phyloP scores from a whole-genome alignment of 53 echinoderm and acorn worm species.

The Echinometra lucunter region DNA sequence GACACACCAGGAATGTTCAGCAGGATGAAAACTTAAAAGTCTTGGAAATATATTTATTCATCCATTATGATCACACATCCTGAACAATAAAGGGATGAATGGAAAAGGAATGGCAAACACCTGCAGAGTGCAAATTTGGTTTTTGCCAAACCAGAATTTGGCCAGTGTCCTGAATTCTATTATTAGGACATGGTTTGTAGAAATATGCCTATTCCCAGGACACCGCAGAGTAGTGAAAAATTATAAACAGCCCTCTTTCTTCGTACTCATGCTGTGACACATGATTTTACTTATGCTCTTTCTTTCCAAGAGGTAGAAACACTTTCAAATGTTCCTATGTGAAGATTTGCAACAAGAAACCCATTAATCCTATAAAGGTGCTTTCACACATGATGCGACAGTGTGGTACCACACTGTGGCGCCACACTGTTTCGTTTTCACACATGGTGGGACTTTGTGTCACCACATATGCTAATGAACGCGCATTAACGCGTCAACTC shows the following conservation, averaged over 20 bases:
- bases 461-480: no score
- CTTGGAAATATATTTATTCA: conserved; percentile 51
- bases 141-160: conserved; percentile 13
- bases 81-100: background rate
- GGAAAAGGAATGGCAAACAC: conserved; percentile 46
- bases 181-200: conserved; percentile 5
- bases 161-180: background rate
- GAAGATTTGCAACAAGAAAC: background rate
- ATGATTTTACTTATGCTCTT: background rate
- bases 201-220: background rate
- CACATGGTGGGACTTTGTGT: no score
- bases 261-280: conserved; percentile 7
- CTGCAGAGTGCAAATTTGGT: conserved; percentile 42
- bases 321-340: background rate
- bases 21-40: background rate
- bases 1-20: conserved; percentile 12
- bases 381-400: no score
- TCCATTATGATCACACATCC: conserved; percentile 5
- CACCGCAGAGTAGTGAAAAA: background rate
- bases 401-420: no score
- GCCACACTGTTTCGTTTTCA: no score
- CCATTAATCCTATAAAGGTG: no score
- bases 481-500: no score
- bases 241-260: background rate
- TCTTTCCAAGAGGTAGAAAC: background rate